Evolutionary conservation across 1,140 invertebrate species (phyloP), one percentile per base, ranked within the genome.

Genomic region (Hylaeus anthracinus): DNA sequence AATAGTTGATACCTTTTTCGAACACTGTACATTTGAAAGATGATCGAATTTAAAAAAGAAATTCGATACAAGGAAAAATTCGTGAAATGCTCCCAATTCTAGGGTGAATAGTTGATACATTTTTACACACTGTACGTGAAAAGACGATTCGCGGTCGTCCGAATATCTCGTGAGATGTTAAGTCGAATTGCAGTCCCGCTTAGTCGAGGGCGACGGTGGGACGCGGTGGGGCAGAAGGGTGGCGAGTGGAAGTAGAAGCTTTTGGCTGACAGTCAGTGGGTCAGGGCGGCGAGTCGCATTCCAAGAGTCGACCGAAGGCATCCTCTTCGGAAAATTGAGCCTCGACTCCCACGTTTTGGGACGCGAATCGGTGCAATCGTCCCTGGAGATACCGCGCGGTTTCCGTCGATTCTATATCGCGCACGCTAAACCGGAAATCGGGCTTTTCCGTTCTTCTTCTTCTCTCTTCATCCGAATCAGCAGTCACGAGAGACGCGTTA

Each of bases 261-360:
- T 93, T 91, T 90, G 92, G 90, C 89, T 87, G 82, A 71, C 88
- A 92, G 92, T 92, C 91, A 93, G 92, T 93, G 91, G 92, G 92
- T 93, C 92, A 93, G 91, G 92, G 90, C 91, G 87, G 69, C 89
- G 85, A 91, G 90, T 89, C 89, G 88, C 90, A 92, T 92, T 92
- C 90, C 91, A 86, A 81, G 84, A 82, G 85, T 72, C 74, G 83
- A 84, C 88, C 82, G 82, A 72, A 84, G 87, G 77, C 67, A 55
- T 83, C 85, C 72, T 80, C 85, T 63, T 79, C 74, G 66, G 9
- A 48, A 63, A 70, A 82, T 55, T 51, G 48, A 69, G 78, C 63
- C 76, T 79, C 72, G 39, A 48, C 53, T 53, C 76, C 58, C 76
- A 77, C 58, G 72, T 65, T 63, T 39, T 45, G 64, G 58, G 66